These are phyloP conservation scores for Harmothoe impar DNA, from an alignment of 2,888 invertebrate genomes.

Conservation along the genomic window DNA sequence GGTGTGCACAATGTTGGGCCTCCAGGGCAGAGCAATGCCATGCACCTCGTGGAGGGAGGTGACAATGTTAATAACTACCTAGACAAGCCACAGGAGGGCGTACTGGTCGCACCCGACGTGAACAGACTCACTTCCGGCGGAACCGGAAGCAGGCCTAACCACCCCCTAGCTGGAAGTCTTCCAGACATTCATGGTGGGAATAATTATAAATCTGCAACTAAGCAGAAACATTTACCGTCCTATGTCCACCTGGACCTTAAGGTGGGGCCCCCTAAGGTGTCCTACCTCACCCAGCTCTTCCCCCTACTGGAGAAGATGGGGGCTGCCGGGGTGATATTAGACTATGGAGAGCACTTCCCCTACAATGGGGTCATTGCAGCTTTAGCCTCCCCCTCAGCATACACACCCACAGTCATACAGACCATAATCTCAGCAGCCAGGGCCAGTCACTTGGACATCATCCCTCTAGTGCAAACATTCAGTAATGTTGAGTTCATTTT, in stretches of 20 bases:
- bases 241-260: constrained; percentile 9
- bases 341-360: constrained; percentile 36
- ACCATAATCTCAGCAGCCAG: not conserved
- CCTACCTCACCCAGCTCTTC: not conserved
- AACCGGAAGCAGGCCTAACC: not conserved
- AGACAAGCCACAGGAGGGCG: constrained; percentile 4
- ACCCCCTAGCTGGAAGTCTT: not conserved
- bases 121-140: not conserved
- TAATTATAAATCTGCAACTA: not conserved
- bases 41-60: constrained; percentile 35
- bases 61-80: not conserved
- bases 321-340: not conserved
- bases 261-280: constrained; percentile 35
- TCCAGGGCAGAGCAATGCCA: constrained; percentile 44
- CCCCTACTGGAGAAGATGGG: not conserved
- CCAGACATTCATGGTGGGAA: not conserved
- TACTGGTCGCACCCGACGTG: not conserved
- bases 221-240: not conserved
- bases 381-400: not conserved
- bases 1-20: constrained; percentile 6
- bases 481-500: constrained; percentile 9
- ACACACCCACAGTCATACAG: not conserved
- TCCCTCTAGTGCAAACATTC: constrained; percentile 37
- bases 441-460: not conserved
- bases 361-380: constrained; percentile 19